Conservation (phyloP, 2,113 vertebrate genomes). For the Mionectes macconnelli region DNA sequence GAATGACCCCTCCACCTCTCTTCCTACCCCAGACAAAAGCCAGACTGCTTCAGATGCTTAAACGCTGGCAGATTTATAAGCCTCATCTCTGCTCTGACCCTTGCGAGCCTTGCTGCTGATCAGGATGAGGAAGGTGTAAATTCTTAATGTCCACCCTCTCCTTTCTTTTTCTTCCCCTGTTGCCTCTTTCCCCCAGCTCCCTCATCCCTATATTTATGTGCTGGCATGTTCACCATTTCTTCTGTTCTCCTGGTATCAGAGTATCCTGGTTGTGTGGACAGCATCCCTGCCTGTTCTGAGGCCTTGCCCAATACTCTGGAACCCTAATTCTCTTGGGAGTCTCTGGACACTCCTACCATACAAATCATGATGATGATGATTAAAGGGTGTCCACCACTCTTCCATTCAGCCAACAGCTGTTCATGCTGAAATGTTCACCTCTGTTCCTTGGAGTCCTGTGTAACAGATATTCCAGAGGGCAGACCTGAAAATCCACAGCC, state of each 20-base stretch:
- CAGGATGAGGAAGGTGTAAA: background rate
- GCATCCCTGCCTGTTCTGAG: background rate
- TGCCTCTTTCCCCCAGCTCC: background rate
- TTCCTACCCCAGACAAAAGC: slow-evolving; percentile 52
- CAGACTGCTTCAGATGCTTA: slow-evolving; percentile 48
- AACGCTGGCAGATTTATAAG: slow-evolving; percentile 31
- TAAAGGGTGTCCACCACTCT: background rate
- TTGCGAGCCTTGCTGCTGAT: background rate
- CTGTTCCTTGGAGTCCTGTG: fast-evolving
- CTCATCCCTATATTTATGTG: background rate
- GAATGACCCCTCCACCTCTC: slow-evolving; percentile 35
- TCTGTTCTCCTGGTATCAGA: background rate
- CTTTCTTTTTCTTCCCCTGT: background rate
- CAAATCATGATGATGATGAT: background rate
- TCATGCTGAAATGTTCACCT: background rate
- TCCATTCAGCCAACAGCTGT: background rate
- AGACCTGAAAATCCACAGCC: background rate
- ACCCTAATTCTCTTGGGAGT: background rate
- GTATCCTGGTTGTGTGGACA: background rate
- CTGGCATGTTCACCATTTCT: background rate
- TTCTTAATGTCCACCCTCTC: background rate
- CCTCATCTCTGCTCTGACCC: background rate
- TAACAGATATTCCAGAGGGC: background rate
- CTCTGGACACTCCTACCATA: background rate
- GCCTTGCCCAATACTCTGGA: background rate